Conservation (phyloP, 2,888 invertebrate genomes). For the Drosophila paramelanica region DNA sequence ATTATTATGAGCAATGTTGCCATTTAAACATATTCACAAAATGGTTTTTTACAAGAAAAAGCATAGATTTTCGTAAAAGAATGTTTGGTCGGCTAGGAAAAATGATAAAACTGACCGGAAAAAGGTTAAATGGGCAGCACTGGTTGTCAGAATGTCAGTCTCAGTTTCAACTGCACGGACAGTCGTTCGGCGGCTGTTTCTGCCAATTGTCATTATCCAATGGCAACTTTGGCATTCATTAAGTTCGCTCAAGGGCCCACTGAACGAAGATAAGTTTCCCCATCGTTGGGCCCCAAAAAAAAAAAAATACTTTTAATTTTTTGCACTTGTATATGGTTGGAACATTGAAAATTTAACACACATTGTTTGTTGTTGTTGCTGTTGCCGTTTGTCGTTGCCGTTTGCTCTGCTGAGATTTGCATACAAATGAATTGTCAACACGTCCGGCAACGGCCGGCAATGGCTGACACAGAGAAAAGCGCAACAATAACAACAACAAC, state of each 20-base stretch:
- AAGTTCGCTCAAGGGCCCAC: slow-evolving; percentile 34
- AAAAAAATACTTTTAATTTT: slow-evolving; percentile 39
- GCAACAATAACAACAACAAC: slow-evolving; percentile 35
- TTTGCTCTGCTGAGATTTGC: slow-evolving; percentile 76
- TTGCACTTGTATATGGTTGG: slow-evolving; percentile 25
- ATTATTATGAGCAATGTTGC: no score
- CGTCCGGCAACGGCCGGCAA: slow-evolving; percentile 40
- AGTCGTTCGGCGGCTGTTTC: slow-evolving; percentile 9
- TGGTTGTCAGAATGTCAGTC: slow-evolving; percentile 6
- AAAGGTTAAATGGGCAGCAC: no score
- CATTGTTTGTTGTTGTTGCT: slow-evolving; percentile 14
- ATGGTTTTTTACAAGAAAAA: no score
- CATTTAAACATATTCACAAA: no score
- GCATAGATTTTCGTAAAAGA: no score
- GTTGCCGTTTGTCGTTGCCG: slow-evolving; percentile 49
- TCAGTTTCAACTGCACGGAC: slow-evolving; percentile 9
- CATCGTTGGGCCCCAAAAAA: slow-evolving; percentile 24
- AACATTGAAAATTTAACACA: slow-evolving; percentile 45
- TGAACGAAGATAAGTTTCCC: background rate
- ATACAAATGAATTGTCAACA: slow-evolving; percentile 82
- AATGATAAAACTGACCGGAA: no score
- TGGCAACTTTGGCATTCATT: slow-evolving; percentile 46
- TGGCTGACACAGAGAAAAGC: slow-evolving; percentile 3
- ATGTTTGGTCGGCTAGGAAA: no score
- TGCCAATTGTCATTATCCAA: slow-evolving; percentile 44